Percentiles rank a stretch among this genome's conserved stretches.
phyloP scores from a whole-genome alignment of 1,140 invertebrate genomes.

The Octopus bimaculoides region DNA sequence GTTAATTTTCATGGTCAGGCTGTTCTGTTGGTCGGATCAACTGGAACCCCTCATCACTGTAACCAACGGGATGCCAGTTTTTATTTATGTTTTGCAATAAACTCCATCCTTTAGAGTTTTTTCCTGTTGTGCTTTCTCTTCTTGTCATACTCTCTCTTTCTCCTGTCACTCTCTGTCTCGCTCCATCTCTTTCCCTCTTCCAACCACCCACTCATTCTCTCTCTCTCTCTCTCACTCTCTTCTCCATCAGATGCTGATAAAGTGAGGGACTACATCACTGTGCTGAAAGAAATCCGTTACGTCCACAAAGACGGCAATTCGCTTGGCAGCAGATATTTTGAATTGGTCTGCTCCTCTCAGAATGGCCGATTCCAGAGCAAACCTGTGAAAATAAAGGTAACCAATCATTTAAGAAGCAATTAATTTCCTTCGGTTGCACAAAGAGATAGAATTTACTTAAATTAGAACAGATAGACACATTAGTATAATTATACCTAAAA shows the following conservation, averaged over 20 bases:
- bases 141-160: no score
- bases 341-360: constrained; percentile 87
- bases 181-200: neutral
- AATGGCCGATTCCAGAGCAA: constrained; percentile 91
- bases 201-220: neutral
- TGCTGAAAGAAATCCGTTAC: constrained; percentile 85
- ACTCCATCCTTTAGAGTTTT: no score
- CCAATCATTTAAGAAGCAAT: constrained; percentile 24
- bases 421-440: neutral
- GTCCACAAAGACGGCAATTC: constrained; percentile 88
- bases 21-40: no score
- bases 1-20: no score
- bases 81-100: no score
- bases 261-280: constrained; percentile 78
- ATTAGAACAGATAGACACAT: no score
- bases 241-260: constrained; percentile 69
- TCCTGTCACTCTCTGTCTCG: neutral
- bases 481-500: no score
- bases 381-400: constrained; percentile 87
- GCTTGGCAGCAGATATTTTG: constrained; percentile 84
- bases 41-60: no score
- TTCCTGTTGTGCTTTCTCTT: no score
- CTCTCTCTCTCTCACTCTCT: neutral
- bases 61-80: no score
- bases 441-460: no score